phyloP scores from a whole-genome alignment of 2,888 invertebrate species.

The Rhamnusium bicolor region DNA sequence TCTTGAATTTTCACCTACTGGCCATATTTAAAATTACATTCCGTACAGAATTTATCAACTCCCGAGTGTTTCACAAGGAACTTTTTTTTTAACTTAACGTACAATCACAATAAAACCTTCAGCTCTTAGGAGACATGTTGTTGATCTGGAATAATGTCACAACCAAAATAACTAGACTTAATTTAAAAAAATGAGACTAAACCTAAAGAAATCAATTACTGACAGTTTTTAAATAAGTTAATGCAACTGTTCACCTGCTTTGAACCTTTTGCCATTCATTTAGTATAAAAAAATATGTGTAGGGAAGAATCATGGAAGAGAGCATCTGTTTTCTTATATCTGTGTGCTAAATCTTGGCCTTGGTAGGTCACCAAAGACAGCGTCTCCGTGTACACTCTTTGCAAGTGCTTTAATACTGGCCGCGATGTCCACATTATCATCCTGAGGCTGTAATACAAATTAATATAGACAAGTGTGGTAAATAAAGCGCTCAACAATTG shows the following conservation, averaged over 20 bases:
- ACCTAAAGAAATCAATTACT: not conserved
- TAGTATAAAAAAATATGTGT: constrained; percentile 18
- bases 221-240: not conserved
- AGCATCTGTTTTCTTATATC: constrained; percentile 75
- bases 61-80: constrained; percentile 2
- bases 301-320: constrained; percentile 31
- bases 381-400: constrained; percentile 90
- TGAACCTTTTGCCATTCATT: not conserved
- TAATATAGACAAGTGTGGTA: not conserved
- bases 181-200: not conserved
- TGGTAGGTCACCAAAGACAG: constrained; percentile 90
- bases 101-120: constrained; percentile 23
- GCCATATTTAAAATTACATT: constrained; percentile 7
- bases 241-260: constrained; percentile 6
- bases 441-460: constrained; percentile 44
- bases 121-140: not conserved
- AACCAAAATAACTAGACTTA: constrained; percentile 26
- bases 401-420: constrained; percentile 95
- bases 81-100: constrained; percentile 26
- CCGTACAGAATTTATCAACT: constrained; percentile 10
- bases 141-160: constrained; percentile 8
- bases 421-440: constrained; percentile 79
- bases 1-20: constrained; percentile 12
- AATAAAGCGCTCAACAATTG: no score
- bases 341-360: constrained; percentile 88